Conservation (phyloP, 2,797 vertebrate genomes). For the Aulostomus chinensis region DNA sequence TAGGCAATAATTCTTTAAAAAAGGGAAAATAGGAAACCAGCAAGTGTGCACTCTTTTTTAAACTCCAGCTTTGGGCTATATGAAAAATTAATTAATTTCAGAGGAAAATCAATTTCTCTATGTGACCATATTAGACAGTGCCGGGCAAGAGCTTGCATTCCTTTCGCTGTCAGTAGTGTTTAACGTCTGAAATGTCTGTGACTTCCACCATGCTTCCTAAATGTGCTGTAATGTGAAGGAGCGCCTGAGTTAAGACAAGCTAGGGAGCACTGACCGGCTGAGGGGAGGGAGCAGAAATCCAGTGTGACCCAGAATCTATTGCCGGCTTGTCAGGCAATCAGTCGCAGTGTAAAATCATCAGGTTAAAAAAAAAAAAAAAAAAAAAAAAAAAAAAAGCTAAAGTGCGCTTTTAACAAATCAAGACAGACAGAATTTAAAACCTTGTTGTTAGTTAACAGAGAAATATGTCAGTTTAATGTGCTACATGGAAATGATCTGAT, state of each 20-base stretch:
- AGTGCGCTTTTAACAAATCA: too few species aligned
- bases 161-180: slow-evolving; percentile 89
- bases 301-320: slow-evolving; percentile 62
- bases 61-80: slow-evolving; percentile 99
- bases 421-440: slow-evolving; percentile 42
- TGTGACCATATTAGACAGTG: slow-evolving; percentile 99
- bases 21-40: slow-evolving; percentile 91
- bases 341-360: slow-evolving; percentile 48
- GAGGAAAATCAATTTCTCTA: slow-evolving; percentile 99
- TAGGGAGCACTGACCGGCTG: slow-evolving; percentile 41
- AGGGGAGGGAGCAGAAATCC: too few species aligned
- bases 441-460: slow-evolving; percentile 26
- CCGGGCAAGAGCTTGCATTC: slow-evolving; percentile 90
- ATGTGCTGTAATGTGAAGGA: slow-evolving; percentile 75
- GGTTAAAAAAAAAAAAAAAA: slow-evolving; percentile 48
- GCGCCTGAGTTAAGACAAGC: slow-evolving; percentile 66
- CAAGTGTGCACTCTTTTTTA: slow-evolving; percentile 98
- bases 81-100: slow-evolving; percentile 99
- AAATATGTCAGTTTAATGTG: slow-evolving; percentile 38
- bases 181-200: slow-evolving; percentile 80
- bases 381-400: too few species aligned
- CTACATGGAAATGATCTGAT: slow-evolving; percentile 18
- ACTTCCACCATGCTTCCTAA: slow-evolving; percentile 77
- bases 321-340: slow-evolving; percentile 60
- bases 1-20: slow-evolving; percentile 99